A percentile compares a stretch with the other conserved stretches of the same genome.
phyloP scores from a whole-genome alignment of 2,113 vertebrate genomes.

The Embiotoca jacksoni region DNA sequence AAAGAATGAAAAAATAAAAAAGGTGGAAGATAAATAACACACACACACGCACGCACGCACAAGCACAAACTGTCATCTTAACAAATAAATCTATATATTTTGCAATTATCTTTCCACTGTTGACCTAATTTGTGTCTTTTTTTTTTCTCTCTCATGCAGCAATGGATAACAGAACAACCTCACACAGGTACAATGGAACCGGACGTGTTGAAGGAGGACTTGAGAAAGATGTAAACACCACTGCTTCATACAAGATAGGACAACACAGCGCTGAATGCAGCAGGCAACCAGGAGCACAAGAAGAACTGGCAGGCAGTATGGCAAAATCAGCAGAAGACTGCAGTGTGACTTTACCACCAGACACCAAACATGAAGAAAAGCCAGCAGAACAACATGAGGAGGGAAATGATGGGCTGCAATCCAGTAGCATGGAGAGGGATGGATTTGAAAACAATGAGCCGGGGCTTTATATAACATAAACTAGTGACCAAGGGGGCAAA shows the following conservation, averaged over 20 bases:
- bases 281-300: constrained; percentile 12
- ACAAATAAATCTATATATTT: background rate
- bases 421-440: constrained; percentile 10
- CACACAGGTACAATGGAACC: constrained; percentile 62
- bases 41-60: background rate
- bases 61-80: background rate
- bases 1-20: background rate
- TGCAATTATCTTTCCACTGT: background rate
- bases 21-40: background rate
- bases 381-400: constrained; percentile 5
- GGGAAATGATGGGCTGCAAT: constrained; percentile 15
- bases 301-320: background rate
- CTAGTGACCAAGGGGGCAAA: background rate
- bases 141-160: constrained; percentile 28
- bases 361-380: constrained; percentile 23
- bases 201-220: constrained; percentile 22
- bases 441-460: constrained; percentile 22
- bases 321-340: constrained; percentile 19
- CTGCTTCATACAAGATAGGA: constrained; percentile 20
- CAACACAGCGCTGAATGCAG: constrained; percentile 20
- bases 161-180: constrained; percentile 20
- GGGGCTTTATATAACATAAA: constrained; percentile 11
- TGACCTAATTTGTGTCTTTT: background rate
- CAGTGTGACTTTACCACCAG: background rate
- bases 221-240: constrained; percentile 39